phyloP scores from a whole-genome alignment of 2,797 vertebrate genomes.

The Discoglossus pictus region DNA sequence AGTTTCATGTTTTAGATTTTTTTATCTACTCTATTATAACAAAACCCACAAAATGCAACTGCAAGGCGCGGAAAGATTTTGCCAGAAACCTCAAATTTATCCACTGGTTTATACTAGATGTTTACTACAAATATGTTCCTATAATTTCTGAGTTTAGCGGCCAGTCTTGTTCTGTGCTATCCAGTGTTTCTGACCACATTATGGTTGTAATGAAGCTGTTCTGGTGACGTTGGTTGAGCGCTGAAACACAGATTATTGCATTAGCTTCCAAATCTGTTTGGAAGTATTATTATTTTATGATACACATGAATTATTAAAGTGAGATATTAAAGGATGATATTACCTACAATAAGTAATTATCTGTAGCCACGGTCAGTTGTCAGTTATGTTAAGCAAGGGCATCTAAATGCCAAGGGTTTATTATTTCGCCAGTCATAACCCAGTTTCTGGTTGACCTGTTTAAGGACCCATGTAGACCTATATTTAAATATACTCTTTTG shows the following conservation, averaged over 20 bases:
- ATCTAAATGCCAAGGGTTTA: too few species aligned
- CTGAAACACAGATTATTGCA: too few species aligned
- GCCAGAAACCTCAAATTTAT: constrained; percentile 32
- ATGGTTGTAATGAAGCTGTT: background rate
- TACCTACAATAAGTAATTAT: too few species aligned
- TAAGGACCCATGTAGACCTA: too few species aligned
- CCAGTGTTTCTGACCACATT: background rate
- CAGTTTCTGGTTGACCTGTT: too few species aligned
- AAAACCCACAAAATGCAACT: constrained; percentile 40
- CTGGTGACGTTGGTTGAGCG: background rate
- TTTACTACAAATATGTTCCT: constrained; percentile 23
- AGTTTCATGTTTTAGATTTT: constrained; percentile 30
- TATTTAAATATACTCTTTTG: too few species aligned
- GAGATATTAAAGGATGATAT: too few species aligned
- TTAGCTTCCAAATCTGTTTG: constrained; percentile 7
- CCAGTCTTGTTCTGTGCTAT: background rate
- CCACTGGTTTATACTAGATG: constrained; percentile 36
- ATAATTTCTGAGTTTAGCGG: background rate
- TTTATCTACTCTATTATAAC: constrained; percentile 22
- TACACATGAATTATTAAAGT: too few species aligned
- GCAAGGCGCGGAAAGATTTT: constrained; percentile 15
- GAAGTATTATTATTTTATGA: background rate
- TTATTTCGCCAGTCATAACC: too few species aligned
- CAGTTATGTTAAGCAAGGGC: too few species aligned
- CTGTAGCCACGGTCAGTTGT: too few species aligned